Conservation (phyloP, 2,888 invertebrate species). For the Liopterus haemorrhoidalis region DNA sequence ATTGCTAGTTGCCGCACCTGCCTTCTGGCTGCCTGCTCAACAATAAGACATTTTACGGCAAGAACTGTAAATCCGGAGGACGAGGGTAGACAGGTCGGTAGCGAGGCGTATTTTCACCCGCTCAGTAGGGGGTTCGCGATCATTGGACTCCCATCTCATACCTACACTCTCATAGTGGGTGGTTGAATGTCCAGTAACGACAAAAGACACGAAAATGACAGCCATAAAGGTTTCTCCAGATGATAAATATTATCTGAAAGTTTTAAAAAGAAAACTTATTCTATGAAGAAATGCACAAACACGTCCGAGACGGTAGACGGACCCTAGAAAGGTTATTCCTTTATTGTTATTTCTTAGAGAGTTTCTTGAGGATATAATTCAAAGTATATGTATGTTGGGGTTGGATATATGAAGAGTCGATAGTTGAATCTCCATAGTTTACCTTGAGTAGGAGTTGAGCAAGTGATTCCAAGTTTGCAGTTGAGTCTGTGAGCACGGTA, state of each 20-base stretch:
- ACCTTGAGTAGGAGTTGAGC: no score
- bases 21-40: slow-evolving; percentile 18
- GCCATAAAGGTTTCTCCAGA: slow-evolving; percentile 28
- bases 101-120: no score
- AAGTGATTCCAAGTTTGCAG: no score
- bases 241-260: slow-evolving; percentile 44
- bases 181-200: not conserved
- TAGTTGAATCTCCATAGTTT: no score
- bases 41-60: slow-evolving; percentile 16
- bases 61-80: not conserved
- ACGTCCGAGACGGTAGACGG: slow-evolving; percentile 36
- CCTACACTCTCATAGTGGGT: not conserved
- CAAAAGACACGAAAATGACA: slow-evolving; percentile 24
- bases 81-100: slow-evolving; percentile 17
- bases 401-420: no score
- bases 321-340: slow-evolving; percentile 37
- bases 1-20: no score
- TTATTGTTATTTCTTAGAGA: slow-evolving; percentile 39
- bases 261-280: slow-evolving; percentile 38
- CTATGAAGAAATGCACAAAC: slow-evolving; percentile 43
- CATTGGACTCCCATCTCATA: no score
- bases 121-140: no score
- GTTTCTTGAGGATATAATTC: slow-evolving; percentile 39
- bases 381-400: slow-evolving; percentile 34
- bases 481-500: no score